Percentiles rank a stretch among this genome's conserved stretches.
Evolutionary conservation across 2,888 invertebrate species (phyloP).

Genomic region (Trissolcus japonicus): DNA sequence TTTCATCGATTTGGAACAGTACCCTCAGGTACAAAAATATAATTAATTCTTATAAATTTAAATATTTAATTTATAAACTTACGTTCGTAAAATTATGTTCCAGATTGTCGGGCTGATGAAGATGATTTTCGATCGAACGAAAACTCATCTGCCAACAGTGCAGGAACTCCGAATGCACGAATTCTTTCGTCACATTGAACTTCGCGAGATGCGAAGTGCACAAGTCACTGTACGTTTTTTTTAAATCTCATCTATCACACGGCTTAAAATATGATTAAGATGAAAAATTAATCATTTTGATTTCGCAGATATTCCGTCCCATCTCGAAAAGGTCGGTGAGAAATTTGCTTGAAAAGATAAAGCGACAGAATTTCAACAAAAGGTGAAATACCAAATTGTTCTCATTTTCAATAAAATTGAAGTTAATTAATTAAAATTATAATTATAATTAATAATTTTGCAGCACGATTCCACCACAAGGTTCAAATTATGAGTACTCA

Average conservation of each 20-base stretch:
- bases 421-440: neutral
- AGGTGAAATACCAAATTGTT: conserved; percentile 62
- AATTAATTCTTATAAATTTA: neutral
- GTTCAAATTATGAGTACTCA: conserved; percentile 10
- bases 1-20: conserved; percentile 82
- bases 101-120: conserved; percentile 84
- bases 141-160: conserved; percentile 83
- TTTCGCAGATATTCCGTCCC: conserved; percentile 73
- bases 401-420: no score
- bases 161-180: conserved; percentile 89
- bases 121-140: conserved; percentile 82
- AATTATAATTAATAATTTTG: conserved; percentile 12
- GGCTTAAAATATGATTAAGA: no score
- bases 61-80: neutral
- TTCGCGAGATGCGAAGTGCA: conserved; percentile 90
- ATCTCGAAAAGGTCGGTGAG: conserved; percentile 70
- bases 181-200: conserved; percentile 91
- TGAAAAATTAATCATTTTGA: neutral
- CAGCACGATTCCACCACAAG: conserved; percentile 19
- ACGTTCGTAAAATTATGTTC: conserved; percentile 25
- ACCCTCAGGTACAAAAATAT: conserved; percentile 81
- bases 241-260: neutral
- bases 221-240: conserved; percentile 81
- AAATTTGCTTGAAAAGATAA: conserved; percentile 71
- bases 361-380: conserved; percentile 65